A percentile compares a stretch with the other conserved stretches of the same genome.
phyloP scores from a whole-genome alignment of 2,797 vertebrate genomes.

The Ctenosaura bakeri region DNA sequence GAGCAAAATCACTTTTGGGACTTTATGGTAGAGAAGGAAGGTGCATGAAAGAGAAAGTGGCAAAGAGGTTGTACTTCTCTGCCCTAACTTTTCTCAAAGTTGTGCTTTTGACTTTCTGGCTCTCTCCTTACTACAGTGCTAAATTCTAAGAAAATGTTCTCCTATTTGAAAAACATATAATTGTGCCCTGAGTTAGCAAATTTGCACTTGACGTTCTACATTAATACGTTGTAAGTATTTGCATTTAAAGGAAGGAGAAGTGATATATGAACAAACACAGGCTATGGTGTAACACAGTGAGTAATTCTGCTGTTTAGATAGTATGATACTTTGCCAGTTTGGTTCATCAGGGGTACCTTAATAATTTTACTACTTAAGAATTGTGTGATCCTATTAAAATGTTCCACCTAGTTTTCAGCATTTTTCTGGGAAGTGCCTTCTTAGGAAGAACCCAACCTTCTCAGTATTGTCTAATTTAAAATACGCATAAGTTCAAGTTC shows the following conservation, averaged over 20 bases:
- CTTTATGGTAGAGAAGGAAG: neutral
- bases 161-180: neutral
- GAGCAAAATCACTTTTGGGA: neutral
- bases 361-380: neutral
- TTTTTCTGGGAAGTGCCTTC: neutral
- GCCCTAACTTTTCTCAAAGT: too few relatives aligned
- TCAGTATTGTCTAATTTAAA: neutral
- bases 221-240: neutral
- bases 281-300: neutral
- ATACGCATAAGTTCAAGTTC: neutral
- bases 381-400: neutral
- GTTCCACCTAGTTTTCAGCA: neutral
- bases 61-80: neutral
- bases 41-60: neutral
- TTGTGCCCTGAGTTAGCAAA: neutral
- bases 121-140: too few relatives aligned
- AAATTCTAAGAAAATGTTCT: neutral
- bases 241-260: neutral
- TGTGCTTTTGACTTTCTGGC: neutral
- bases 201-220: neutral
- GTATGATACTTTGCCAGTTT: neutral
- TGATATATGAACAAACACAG: neutral
- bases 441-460: neutral
- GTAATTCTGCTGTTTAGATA: neutral
- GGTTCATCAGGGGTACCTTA: neutral